These are phyloP conservation scores for Catocala sponsa DNA, from an alignment of 2,888 invertebrate species.

Conservation along the genomic window DNA sequence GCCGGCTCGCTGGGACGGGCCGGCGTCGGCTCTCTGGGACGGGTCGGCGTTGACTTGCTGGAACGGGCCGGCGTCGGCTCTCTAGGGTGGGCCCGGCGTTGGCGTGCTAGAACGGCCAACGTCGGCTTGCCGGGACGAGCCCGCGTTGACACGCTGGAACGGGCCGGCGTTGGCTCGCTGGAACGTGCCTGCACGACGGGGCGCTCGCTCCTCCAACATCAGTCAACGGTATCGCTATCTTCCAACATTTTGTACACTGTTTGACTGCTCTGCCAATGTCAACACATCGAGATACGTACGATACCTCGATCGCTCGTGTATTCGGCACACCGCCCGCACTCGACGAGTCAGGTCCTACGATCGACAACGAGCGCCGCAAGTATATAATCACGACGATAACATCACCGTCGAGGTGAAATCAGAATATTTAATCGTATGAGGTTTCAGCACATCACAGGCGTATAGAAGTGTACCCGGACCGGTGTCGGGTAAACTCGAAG, in stretches of 20 bases:
- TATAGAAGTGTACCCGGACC: slow-evolving; percentile 13
- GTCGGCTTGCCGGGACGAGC: too few relatives aligned
- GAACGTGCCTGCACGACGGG: slow-evolving; percentile 28
- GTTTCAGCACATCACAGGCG: slow-evolving; percentile 24
- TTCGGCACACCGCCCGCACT: slow-evolving; percentile 40
- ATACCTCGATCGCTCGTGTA: slow-evolving; percentile 22
- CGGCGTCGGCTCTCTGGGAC: slow-evolving; percentile 21
- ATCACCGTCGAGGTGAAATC: slow-evolving; percentile 31
- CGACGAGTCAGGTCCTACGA: slow-evolving; percentile 38
- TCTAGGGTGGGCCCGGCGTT: too few relatives aligned
- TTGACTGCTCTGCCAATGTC: slow-evolving; percentile 43
- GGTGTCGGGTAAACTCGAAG: slow-evolving; percentile 19
- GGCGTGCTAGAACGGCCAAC: too few relatives aligned
- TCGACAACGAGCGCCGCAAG: slow-evolving; percentile 40
- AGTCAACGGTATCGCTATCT: slow-evolving; percentile 43
- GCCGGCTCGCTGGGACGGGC: not conserved
- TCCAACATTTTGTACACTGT: slow-evolving; percentile 50
- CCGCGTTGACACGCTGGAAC: too few relatives aligned
- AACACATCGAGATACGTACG: slow-evolving; percentile 46
- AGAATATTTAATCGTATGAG: slow-evolving; percentile 9
- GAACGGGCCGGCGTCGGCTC: slow-evolving; percentile 17
- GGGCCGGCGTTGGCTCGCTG: not conserved
- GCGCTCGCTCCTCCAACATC: slow-evolving; percentile 39
- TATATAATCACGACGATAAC: slow-evolving; percentile 36
- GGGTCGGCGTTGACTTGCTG: slow-evolving; percentile 10